Percentiles rank a stretch among this genome's conserved stretches.
These are phyloP conservation scores for Hyposoter dolosus DNA, from an alignment of 2,888 invertebrate species.

Conservation along the genomic window DNA sequence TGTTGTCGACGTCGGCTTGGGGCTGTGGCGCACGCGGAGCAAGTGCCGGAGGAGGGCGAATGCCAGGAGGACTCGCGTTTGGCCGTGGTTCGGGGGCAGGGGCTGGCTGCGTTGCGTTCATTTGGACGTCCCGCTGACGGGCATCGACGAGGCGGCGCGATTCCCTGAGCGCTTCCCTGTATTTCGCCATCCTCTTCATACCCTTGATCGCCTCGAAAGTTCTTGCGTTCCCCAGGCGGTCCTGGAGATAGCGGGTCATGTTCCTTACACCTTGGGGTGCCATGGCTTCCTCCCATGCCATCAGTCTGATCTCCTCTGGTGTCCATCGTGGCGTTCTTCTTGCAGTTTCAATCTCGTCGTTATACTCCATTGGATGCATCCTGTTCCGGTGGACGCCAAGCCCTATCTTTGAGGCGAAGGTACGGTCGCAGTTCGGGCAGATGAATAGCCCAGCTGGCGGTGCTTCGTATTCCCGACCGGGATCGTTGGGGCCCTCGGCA, in stretches of 20 bases:
- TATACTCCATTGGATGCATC: background rate
- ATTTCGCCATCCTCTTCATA: background rate
- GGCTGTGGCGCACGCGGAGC: no score
- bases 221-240: background rate
- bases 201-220: slow-evolving; percentile 30
- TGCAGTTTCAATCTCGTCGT: background rate
- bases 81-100: background rate
- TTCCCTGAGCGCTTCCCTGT: background rate
- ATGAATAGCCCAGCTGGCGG: no score
- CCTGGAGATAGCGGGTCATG: slow-evolving; percentile 2
- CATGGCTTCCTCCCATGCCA: slow-evolving; percentile 39
- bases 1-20: no score
- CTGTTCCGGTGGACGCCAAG: background rate
- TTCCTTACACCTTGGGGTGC: background rate
- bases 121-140: background rate
- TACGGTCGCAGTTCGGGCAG: background rate
- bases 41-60: no score
- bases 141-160: background rate
- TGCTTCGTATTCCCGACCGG: no score
- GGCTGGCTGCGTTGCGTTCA: background rate
- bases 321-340: background rate
- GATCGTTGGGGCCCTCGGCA: no score
- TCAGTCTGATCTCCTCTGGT: background rate
- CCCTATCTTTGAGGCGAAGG: background rate
- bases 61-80: no score